Conservation (phyloP, 2,888 invertebrate genomes). For the Petrolisthes cinctipes region DNA sequence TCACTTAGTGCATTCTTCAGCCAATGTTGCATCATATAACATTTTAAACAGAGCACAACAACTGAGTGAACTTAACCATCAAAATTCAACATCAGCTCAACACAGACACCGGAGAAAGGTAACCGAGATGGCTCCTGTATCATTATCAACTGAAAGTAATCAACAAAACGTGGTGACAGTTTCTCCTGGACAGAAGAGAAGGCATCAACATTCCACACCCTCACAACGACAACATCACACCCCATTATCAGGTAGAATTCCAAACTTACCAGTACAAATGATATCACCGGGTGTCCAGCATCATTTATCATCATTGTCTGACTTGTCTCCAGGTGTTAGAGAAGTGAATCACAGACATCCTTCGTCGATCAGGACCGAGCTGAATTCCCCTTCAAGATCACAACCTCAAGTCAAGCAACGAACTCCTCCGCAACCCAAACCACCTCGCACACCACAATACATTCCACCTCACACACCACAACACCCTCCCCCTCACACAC, state of each 20-base stretch:
- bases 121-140: too few species aligned
- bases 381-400: background rate
- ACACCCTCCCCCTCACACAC: background rate
- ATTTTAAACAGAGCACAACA: background rate
- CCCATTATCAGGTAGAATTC: too few species aligned
- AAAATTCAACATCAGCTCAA: background rate
- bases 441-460: background rate
- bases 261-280: background rate
- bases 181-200: background rate
- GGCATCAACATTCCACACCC: background rate
- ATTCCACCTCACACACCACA: background rate
- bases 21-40: background rate
- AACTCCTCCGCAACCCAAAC: background rate
- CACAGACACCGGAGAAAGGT: background rate
- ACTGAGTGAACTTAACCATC: background rate
- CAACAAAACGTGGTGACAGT: background rate
- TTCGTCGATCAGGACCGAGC: background rate
- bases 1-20: background rate
- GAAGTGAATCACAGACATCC: background rate
- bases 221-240: too few species aligned
- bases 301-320: background rate
- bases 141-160: too few species aligned
- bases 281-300: background rate
- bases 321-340: background rate
- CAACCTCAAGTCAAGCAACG: background rate